Evolutionary conservation across 2,113 vertebrate species (phyloP).

Genomic region (Siniperca knerii): DNA sequence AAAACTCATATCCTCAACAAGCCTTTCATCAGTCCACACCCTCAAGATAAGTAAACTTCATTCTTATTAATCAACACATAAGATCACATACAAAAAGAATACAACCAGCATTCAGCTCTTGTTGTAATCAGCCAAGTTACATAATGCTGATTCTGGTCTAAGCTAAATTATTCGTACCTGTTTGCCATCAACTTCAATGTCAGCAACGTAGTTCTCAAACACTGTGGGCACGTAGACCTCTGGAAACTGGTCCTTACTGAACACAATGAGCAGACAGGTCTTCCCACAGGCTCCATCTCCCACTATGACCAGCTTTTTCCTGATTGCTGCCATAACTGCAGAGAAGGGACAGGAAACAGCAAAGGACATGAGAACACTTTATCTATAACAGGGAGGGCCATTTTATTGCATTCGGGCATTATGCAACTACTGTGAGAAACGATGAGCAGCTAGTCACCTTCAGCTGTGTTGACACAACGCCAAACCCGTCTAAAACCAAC

Average conservation of each 20-base stretch:
- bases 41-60: neutral
- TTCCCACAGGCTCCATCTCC: conserved; percentile 99
- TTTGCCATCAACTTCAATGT: conserved; percentile 98
- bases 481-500: conserved; percentile 43
- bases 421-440: conserved; percentile 39
- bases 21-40: neutral
- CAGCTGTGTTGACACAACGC: conserved; percentile 62
- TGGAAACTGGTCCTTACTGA: conserved; percentile 99
- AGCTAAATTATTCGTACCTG: conserved; percentile 84
- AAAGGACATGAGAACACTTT: neutral
- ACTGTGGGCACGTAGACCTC: conserved; percentile 98
- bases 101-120: neutral
- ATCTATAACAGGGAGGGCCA: conserved; percentile 3
- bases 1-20: neutral
- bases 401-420: conserved; percentile 15
- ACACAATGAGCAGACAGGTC: conserved; percentile 98
- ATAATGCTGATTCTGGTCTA: neutral
- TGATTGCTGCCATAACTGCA: conserved; percentile 97
- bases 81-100: neutral
- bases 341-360: conserved; percentile 7
- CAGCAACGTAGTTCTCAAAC: conserved; percentile 99
- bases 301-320: conserved; percentile 99
- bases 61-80: neutral
- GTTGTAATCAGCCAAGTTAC: neutral
- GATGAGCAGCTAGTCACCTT: conserved; percentile 44